These are phyloP conservation scores for Varanus salvator DNA, from an alignment of 2,113 vertebrate genomes.

Conservation along the genomic window DNA sequence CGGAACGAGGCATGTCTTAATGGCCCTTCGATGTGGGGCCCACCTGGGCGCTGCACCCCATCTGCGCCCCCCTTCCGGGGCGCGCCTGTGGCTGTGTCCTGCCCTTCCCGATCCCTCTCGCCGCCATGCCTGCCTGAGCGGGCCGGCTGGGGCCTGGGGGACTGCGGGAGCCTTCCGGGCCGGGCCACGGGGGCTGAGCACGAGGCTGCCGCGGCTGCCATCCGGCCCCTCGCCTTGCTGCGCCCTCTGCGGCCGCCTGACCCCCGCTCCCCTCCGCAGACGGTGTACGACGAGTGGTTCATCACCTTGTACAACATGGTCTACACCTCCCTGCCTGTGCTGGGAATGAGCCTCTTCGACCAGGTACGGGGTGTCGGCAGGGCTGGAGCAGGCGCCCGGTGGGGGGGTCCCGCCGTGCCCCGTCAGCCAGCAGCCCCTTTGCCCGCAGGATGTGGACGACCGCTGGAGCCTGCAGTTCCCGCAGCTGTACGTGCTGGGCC, in stretches of 20 bases:
- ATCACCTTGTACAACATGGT: slow-evolving; percentile 94
- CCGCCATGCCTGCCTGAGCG: too few species aligned
- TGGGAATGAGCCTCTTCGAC: slow-evolving; percentile 93
- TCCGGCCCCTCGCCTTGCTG: not conserved
- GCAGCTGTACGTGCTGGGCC: slow-evolving; percentile 90
- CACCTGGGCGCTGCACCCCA: too few species aligned
- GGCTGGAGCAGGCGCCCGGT: not conserved
- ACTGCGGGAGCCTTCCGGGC: too few species aligned
- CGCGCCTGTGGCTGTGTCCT: too few species aligned
- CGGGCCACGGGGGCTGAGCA: too few species aligned
- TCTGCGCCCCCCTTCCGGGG: too few species aligned
- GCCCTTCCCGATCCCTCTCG: too few species aligned
- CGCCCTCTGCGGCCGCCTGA: too few species aligned
- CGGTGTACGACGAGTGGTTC: slow-evolving; percentile 95
- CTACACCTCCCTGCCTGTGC: slow-evolving; percentile 92
- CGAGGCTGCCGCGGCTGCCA: too few species aligned
- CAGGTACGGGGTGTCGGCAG: slow-evolving; percentile 81
- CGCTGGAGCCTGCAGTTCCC: slow-evolving; percentile 90
- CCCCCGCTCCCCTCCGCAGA: slow-evolving; percentile 69
- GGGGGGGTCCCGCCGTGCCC: not conserved
- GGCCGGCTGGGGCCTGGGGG: too few species aligned
- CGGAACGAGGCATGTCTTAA: too few species aligned
- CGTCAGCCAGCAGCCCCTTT: not conserved
- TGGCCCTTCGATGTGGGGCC: too few species aligned
- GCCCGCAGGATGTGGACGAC: slow-evolving; percentile 89